Conservation (phyloP, 2,888 invertebrate genomes). For the Lasioglossum calceatum region DNA sequence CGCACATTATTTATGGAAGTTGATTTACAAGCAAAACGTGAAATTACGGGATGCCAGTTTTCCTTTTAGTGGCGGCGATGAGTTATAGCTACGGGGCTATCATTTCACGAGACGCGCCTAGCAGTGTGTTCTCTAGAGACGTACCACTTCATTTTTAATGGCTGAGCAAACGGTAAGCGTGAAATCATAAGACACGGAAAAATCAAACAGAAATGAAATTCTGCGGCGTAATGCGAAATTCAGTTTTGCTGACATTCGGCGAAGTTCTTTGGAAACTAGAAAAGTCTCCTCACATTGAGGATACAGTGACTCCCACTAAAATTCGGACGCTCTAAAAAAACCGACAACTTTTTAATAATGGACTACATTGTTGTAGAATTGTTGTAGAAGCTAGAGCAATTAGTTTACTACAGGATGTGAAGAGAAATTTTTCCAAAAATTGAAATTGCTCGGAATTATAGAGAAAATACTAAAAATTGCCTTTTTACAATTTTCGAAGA, state of each 20-base stretch:
- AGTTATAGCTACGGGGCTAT: slow-evolving; percentile 46
- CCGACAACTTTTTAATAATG: too few relatives aligned
- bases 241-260: background rate
- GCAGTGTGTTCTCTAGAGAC: slow-evolving; percentile 20
- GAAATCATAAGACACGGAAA: background rate
- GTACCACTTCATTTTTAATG: slow-evolving; percentile 54
- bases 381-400: too few relatives aligned
- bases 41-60: slow-evolving; percentile 28
- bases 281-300: background rate
- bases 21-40: slow-evolving; percentile 23
- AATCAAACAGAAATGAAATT: slow-evolving; percentile 6
- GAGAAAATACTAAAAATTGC: too few relatives aligned
- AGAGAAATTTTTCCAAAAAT: too few relatives aligned
- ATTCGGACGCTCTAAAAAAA: too few relatives aligned
- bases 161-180: background rate
- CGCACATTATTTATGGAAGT: slow-evolving; percentile 30
- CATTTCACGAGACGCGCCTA: slow-evolving; percentile 48
- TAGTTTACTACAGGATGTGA: too few relatives aligned
- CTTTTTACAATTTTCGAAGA: too few relatives aligned
- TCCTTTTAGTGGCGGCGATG: slow-evolving; percentile 20
- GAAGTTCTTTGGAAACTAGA: background rate
- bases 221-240: background rate
- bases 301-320: too few relatives aligned
- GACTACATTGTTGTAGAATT: too few relatives aligned
- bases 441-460: too few relatives aligned